phyloP scores from a whole-genome alignment of 2,113 vertebrate genomes.

The Calcarius ornatus region DNA sequence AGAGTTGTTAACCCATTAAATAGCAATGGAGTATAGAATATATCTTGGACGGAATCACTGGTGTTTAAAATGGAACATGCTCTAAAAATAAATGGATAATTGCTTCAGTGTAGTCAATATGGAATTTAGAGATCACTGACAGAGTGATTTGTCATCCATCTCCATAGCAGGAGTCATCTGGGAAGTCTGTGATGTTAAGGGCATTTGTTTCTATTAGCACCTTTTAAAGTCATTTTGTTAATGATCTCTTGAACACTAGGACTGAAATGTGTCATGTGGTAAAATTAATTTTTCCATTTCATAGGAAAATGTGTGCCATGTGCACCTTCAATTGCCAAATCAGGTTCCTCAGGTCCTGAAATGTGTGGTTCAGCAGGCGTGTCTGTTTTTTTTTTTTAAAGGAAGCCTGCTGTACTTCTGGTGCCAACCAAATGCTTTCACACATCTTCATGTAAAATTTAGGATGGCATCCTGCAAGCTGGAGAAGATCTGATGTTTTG shows the following conservation, averaged over 20 bases:
- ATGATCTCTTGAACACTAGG: constrained; percentile 17
- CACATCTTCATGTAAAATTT: neutral
- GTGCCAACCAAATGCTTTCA: neutral
- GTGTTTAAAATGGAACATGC: constrained; percentile 40
- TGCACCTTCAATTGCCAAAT: neutral
- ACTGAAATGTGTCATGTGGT: neutral
- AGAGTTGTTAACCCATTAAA: constrained; percentile 20
- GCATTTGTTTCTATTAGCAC: constrained; percentile 27
- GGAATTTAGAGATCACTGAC: neutral
- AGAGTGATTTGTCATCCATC: neutral
- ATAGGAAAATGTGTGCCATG: neutral
- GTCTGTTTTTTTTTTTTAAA: neutral
- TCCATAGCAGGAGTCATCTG: neutral
- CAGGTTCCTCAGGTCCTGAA: constrained; percentile 12
- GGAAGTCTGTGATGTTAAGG: neutral
- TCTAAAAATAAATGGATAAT: constrained; percentile 14
- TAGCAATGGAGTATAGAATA: neutral
- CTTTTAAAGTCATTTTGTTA: constrained; percentile 9
- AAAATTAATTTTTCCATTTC: constrained; percentile 18
- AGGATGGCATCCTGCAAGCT: neutral
- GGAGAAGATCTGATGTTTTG: neutral
- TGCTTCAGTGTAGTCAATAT: neutral
- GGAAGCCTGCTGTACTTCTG: neutral
- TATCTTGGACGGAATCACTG: constrained; percentile 21
- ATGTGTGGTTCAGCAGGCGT: neutral